Evolutionary conservation across 2,797 vertebrate genomes (phyloP).

Genomic region (Pelodytes ibericus): DNA sequence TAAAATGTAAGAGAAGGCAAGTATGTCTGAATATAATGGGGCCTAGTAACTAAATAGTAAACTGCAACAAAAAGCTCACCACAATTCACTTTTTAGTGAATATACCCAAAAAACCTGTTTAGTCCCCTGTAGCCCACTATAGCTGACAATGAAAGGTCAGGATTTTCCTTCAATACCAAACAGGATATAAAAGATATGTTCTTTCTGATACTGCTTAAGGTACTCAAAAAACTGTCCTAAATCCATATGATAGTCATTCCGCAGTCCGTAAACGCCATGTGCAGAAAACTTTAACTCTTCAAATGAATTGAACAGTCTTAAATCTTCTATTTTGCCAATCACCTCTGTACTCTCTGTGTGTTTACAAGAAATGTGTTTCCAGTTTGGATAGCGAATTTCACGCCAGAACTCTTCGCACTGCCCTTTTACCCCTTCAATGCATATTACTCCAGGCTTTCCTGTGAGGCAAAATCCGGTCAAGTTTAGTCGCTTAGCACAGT

Average conservation of each 20-base stretch:
- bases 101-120: too few relatives aligned
- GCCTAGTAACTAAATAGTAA: too few relatives aligned
- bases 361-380: constrained; percentile 80
- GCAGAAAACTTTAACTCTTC: constrained; percentile 75
- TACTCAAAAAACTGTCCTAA: constrained; percentile 76
- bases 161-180: constrained; percentile 75
- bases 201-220: constrained; percentile 71
- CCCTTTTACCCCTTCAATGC: constrained; percentile 70
- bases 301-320: constrained; percentile 69
- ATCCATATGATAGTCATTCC: constrained; percentile 77
- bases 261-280: constrained; percentile 70
- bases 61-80: too few relatives aligned
- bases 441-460: constrained; percentile 78
- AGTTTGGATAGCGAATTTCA: constrained; percentile 72
- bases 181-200: constrained; percentile 75
- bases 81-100: too few relatives aligned
- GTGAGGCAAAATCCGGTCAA: constrained; percentile 78
- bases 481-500: constrained; percentile 70
- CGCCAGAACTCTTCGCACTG: constrained; percentile 77
- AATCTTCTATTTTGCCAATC: constrained; percentile 54
- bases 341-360: constrained; percentile 67
- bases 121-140: background rate
- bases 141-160: background rate
- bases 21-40: too few relatives aligned
- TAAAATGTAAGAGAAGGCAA: too few relatives aligned